Evolutionary conservation across 2,888 invertebrate genomes (phyloP).

Genomic region (Adelognathus sp.): DNA sequence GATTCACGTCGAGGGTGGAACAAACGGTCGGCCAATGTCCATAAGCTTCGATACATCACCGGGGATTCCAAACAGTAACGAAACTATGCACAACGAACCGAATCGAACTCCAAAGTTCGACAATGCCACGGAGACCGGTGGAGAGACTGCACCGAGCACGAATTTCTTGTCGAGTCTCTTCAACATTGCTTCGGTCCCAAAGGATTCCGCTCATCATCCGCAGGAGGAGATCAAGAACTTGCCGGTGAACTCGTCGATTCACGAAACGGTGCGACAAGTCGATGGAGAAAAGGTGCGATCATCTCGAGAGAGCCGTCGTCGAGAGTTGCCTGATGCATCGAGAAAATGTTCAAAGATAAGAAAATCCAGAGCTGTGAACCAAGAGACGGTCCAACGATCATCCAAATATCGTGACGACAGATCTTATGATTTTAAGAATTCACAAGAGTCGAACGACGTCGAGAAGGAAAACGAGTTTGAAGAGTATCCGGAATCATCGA

Average conservation of each 20-base stretch:
- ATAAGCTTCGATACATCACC: constrained; percentile 66
- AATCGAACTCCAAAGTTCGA: neutral
- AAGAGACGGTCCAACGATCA: neutral
- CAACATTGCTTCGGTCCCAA: constrained; percentile 24
- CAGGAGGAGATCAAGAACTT: neutral
- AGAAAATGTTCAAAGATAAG: constrained; percentile 14
- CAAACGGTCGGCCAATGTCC: constrained; percentile 62
- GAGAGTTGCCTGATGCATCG: neutral
- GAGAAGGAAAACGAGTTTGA: neutral
- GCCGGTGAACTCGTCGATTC: neutral
- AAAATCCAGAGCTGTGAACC: constrained; percentile 25
- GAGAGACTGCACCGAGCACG: constrained; percentile 15
- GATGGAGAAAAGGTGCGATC: neutral
- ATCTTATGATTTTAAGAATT: constrained; percentile 3
- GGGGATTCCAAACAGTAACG: constrained; percentile 22
- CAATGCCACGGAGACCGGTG: constrained; percentile 17
- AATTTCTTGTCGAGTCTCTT: constrained; percentile 37
- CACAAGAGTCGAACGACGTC: neutral
- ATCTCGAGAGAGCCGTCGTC: neutral
- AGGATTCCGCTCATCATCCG: constrained; percentile 3
- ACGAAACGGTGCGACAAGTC: neutral
- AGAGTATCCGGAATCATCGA: constrained; percentile 12
- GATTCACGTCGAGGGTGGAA: constrained; percentile 66
- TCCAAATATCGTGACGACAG: constrained; percentile 12
- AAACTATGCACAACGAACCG: neutral